A percentile compares a stretch with the other conserved stretches of the same genome.
phyloP scores from a whole-genome alignment of 92 coral and sea anemone species.

The Meandrina meandrites region DNA sequence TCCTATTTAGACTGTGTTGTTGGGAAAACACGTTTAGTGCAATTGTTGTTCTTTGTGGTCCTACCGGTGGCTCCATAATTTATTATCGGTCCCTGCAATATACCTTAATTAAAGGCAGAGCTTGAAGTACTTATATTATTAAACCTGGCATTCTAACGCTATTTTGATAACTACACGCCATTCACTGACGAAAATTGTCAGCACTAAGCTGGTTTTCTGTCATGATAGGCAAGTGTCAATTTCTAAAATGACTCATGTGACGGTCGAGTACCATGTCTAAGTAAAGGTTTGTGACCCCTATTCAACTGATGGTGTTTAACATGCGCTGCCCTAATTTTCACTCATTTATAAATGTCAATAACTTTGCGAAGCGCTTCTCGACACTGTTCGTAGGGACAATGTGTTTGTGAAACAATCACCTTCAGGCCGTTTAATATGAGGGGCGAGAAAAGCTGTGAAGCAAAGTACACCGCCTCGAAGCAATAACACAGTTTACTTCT shows the following conservation, averaged over 20 bases:
- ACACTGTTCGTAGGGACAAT: slow-evolving; percentile 18
- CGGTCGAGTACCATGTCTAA: slow-evolving; percentile 37
- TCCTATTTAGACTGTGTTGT: slow-evolving; percentile 39
- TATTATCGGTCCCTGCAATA: slow-evolving; percentile 72
- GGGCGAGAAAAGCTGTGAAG: slow-evolving; percentile 82
- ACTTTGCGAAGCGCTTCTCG: slow-evolving; percentile 14
- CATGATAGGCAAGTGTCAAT: slow-evolving; percentile 63
- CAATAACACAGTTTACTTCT: slow-evolving; percentile 49
- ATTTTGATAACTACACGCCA: slow-evolving; percentile 71
- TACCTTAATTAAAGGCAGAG: slow-evolving; percentile 82
- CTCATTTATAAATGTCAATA: slow-evolving; percentile 60
- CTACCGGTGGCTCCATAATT: slow-evolving; percentile 60
- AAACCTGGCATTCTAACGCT: slow-evolving; percentile 81
- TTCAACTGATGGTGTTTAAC: slow-evolving; percentile 24
- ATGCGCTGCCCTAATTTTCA: slow-evolving; percentile 60
- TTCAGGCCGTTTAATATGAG: slow-evolving; percentile 60
- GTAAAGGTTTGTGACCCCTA: slow-evolving; percentile 65
- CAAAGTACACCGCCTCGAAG: slow-evolving; percentile 81
- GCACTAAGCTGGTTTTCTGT: slow-evolving; percentile 20
- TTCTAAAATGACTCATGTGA: slow-evolving; percentile 79
- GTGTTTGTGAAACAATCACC: slow-evolving; percentile 58
- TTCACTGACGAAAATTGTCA: neutral
- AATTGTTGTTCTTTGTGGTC: slow-evolving; percentile 72
- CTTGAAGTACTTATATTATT: slow-evolving; percentile 83
- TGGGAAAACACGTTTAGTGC: slow-evolving; percentile 47